These are phyloP conservation scores for Dynastes hyllus DNA, from an alignment of 2,888 invertebrate genomes.

Conservation along the genomic window DNA sequence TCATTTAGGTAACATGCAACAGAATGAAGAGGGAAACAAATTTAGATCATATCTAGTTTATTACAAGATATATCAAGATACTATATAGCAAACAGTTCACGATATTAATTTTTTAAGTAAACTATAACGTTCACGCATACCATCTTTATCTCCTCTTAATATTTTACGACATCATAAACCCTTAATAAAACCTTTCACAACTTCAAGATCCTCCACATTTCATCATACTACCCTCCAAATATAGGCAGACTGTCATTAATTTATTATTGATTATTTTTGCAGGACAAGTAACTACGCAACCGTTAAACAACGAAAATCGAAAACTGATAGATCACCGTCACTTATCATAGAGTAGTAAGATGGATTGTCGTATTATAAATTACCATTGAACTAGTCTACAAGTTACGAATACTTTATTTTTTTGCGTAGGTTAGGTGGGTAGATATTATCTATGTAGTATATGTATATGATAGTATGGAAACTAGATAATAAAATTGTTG, in stretches of 20 bases:
- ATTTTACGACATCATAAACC: conserved; percentile 5
- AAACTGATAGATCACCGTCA: conserved; percentile 90
- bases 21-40: too few species aligned
- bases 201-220: background rate
- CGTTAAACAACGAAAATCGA: conserved; percentile 90
- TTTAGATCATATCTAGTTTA: background rate
- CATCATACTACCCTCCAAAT: background rate
- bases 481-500: background rate
- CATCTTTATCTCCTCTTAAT: conserved; percentile 13
- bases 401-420: conserved; percentile 35
- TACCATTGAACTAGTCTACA: conserved; percentile 57
- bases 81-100: background rate
- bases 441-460: background rate
- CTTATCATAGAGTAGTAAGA: conserved; percentile 70
- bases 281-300: conserved; percentile 92
- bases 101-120: background rate
- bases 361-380: conserved; percentile 43
- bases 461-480: conserved; percentile 20
- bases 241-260: background rate
- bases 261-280: conserved; percentile 66
- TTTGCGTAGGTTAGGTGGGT: background rate
- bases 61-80: background rate
- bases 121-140: background rate
- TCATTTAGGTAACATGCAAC: too few species aligned
- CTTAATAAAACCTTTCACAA: conserved; percentile 5